These are phyloP conservation scores for Glyphotaelius pellucidus DNA, from an alignment of 2,888 invertebrate species.

Conservation along the genomic window DNA sequence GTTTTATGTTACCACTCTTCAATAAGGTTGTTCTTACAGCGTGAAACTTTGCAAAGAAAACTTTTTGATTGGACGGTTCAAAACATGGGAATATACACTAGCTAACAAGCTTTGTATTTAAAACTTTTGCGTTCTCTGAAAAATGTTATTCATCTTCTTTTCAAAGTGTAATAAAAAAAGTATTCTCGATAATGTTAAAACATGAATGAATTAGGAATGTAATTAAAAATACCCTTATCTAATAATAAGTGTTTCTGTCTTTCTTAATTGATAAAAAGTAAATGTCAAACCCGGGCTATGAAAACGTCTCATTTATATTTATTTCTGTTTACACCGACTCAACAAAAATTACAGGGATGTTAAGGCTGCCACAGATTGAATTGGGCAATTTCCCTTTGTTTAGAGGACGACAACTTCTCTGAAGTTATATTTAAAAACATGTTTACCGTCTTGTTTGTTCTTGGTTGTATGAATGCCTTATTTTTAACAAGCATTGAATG, in stretches of 20 bases:
- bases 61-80: conserved; percentile 17
- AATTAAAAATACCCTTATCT: background rate
- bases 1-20: conserved; percentile 40
- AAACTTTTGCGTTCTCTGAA: background rate
- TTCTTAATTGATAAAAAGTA: background rate
- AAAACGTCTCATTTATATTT: background rate
- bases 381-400: background rate
- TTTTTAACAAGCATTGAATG: background rate
- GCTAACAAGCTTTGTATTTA: conserved; percentile 7
- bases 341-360: background rate
- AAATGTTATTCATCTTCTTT: background rate
- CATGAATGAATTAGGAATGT: background rate
- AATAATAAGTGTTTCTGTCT: background rate
- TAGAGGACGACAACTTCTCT: background rate
- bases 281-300: too few species aligned
- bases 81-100: conserved; percentile 11
- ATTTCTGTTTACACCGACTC: background rate
- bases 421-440: background rate
- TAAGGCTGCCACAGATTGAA: background rate
- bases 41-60: conserved; percentile 13
- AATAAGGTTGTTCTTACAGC: conserved; percentile 21
- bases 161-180: background rate
- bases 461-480: background rate
- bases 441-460: background rate
- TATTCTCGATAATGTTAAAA: background rate